Base-by-base conservation (phyloP, 2,797 vertebrate genomes). In the Echeneis naucrates region DNA sequence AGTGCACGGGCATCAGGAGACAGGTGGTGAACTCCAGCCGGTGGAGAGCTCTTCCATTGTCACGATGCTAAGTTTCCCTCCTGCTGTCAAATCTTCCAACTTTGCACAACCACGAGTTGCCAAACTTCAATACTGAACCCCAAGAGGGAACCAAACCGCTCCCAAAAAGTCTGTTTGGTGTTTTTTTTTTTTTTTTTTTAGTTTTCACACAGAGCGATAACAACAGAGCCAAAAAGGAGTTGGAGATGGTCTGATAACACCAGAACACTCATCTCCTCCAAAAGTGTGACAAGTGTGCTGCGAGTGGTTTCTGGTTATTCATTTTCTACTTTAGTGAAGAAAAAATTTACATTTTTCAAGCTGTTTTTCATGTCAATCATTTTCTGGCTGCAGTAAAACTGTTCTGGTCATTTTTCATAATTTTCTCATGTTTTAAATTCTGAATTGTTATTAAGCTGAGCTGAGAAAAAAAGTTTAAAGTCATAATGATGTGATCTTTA, bases 1-100 rank as follows among this genome's bases (percentile, higher is more conserved):
- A 77, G 63, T 80, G 86, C 77, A 59, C 51, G 75, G 71, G 77
- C 38, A 24, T 53, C 75, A 45, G 68, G 69, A 65, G 79, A 77
- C 55, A 44, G 21, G 27, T 67, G 73, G 50, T 80, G 58, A 77
- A 73, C 65, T 72, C 63, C 64, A 72, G 59, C 5, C n/a, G n/a
- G n/a, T n/a, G n/a, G n/a, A n/a, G 53, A 33, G 44, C 47, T 72
- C 26, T 47, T 42, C n/a, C n/a, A n/a, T n/a, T n/a, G n/a, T n/a
- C n/a, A 17, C 57, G 53, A 72, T 70, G 27, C 38, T 69, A 27
- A 12, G 67, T 57, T 56, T 53, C 35, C 57, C 35, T 45, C 42
- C 32, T 16, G 48, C 16, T 21, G 58, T 21, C 37, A 62, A 74
- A 72, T 60, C 67, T 44, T 42, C 40, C 23, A 23, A 76, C 23